Percentiles rank a stretch among this genome's conserved stretches.
Evolutionary conservation across 2,113 vertebrate genomes (phyloP).

Genomic region (Zootoca vivipara): DNA sequence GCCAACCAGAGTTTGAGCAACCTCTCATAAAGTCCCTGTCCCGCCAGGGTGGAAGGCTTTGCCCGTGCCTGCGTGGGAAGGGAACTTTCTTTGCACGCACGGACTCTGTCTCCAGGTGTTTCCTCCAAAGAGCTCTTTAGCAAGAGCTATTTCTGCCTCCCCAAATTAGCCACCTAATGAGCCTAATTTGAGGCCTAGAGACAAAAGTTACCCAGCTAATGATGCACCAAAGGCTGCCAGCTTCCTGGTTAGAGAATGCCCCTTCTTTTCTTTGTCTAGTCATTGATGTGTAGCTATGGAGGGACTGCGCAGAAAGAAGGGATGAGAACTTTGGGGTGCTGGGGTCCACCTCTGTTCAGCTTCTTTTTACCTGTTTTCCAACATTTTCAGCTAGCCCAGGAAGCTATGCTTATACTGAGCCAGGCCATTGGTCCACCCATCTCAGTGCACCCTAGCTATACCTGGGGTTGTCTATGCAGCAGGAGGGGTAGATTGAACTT

Average conservation of each 20-base stretch:
- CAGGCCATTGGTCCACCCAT: too few relatives aligned
- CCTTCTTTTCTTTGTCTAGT: neutral
- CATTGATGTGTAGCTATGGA: neutral
- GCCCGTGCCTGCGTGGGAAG: neutral
- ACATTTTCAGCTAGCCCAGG: too few relatives aligned
- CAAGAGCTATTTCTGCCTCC: neutral
- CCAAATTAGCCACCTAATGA: neutral
- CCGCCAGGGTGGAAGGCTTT: too few relatives aligned
- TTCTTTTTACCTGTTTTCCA: too few relatives aligned
- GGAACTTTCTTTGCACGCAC: neutral
- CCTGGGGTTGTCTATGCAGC: too few relatives aligned
- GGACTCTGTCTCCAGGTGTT: neutral
- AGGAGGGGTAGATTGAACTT: too few relatives aligned
- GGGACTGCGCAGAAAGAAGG: too few relatives aligned
- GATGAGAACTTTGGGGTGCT: neutral
- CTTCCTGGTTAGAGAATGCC: neutral
- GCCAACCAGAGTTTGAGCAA: too few relatives aligned
- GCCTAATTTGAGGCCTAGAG: neutral
- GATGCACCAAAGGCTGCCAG: neutral
- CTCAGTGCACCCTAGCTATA: too few relatives aligned
- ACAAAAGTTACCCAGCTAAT: neutral
- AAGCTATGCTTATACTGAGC: too few relatives aligned
- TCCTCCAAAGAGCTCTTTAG: neutral
- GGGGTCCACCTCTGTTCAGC: neutral
- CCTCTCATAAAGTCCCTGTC: neutral